A percentile compares a stretch with the other conserved stretches of the same genome.
phyloP scores from a whole-genome alignment of 2,888 invertebrate genomes.

The Therioaphis trifolii region DNA sequence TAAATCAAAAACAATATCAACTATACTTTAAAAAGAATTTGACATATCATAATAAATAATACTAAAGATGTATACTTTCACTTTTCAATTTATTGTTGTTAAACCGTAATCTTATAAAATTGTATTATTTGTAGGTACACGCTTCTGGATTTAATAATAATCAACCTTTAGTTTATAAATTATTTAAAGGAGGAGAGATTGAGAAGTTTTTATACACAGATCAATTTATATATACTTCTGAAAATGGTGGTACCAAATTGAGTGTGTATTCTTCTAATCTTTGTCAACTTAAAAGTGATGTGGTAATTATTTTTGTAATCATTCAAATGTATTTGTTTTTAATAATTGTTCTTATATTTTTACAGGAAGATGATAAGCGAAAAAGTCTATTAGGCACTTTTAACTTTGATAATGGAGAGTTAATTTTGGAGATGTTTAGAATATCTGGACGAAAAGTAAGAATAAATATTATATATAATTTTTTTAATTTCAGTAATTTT shows the following conservation, averaged over 20 bases:
- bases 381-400: slow-evolving; percentile 48
- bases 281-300: slow-evolving; percentile 51
- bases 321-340: no score
- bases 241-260: slow-evolving; percentile 46
- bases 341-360: neutral
- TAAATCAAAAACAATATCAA: neutral
- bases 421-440: slow-evolving; percentile 56
- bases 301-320: slow-evolving; percentile 15
- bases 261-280: slow-evolving; percentile 52
- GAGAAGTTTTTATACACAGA: slow-evolving; percentile 56
- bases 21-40: no score
- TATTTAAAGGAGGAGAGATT: slow-evolving; percentile 40
- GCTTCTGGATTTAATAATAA: slow-evolving; percentile 55
- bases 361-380: slow-evolving; percentile 46
- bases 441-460: slow-evolving; percentile 33
- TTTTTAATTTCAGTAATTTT: neutral
- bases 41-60: no score
- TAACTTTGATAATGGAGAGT: slow-evolving; percentile 49
- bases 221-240: slow-evolving; percentile 47
- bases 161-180: slow-evolving; percentile 48
- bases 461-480: neutral
- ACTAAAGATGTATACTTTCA: neutral
- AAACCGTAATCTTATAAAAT: neutral
- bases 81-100: neutral
- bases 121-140: slow-evolving; percentile 42